These are phyloP conservation scores for Drosophila cognata DNA, from an alignment of 2,888 invertebrate species.

Conservation along the genomic window DNA sequence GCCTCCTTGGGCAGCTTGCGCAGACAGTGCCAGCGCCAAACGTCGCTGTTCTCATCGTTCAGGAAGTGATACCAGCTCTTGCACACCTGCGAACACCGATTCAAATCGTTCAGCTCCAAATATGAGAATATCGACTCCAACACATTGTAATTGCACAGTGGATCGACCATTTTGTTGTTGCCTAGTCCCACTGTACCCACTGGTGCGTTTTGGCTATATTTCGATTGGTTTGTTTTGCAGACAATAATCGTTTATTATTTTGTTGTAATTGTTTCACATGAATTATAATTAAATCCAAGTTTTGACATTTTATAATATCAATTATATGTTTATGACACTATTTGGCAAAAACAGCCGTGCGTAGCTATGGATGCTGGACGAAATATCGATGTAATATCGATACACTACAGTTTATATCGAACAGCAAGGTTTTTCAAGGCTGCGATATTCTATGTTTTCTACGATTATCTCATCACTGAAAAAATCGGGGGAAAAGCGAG, in stretches of 20 bases:
- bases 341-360: constrained; percentile 49
- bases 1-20: constrained; percentile 91
- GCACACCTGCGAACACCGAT: constrained; percentile 96
- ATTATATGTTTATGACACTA: constrained; percentile 35
- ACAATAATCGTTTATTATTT: constrained; percentile 11
- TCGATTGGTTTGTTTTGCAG: not conserved
- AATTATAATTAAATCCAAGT: constrained; percentile 24
- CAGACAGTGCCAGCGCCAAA: constrained; percentile 96
- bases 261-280: constrained; percentile 33
- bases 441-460: not conserved
- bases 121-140: constrained; percentile 96
- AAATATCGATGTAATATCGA: constrained; percentile 17
- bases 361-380: not conserved
- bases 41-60: constrained; percentile 96
- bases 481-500: not conserved
- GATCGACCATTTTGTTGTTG: constrained; percentile 86
- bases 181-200: constrained; percentile 25
- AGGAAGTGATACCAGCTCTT: constrained; percentile 96
- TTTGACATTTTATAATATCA: constrained; percentile 45
- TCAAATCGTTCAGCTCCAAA: constrained; percentile 93
- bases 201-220: constrained; percentile 7
- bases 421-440: not conserved
- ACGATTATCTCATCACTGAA: not conserved
- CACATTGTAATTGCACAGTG: constrained; percentile 90
- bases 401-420: not conserved